Evolutionary conservation across 2,113 vertebrate genomes (phyloP).

Genomic region (Choloepus hoffmanni): DNA sequence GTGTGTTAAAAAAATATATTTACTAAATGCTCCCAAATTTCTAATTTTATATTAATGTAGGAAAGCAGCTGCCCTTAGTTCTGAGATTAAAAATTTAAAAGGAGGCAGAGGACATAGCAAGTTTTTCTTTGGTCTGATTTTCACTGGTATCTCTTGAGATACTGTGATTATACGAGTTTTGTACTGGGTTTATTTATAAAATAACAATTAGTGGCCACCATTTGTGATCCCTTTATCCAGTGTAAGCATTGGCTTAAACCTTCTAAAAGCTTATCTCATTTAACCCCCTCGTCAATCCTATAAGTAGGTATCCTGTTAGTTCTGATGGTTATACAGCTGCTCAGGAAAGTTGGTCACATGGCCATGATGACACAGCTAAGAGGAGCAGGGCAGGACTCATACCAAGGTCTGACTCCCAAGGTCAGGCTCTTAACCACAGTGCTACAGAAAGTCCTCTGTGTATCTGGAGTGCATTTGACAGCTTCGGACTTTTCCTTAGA

Average conservation of each 20-base stretch:
- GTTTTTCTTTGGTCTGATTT: background rate
- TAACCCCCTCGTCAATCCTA: conserved; percentile 32
- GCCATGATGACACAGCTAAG: background rate
- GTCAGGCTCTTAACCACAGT: background rate
- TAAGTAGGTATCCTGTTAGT: background rate
- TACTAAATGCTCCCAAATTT: background rate
- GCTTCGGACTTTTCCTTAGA: conserved; percentile 31
- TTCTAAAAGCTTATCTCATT: conserved; percentile 45
- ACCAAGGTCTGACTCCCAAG: background rate
- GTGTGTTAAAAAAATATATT: background rate
- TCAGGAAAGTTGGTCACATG: background rate
- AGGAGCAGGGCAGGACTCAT: background rate
- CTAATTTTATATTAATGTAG: conserved; percentile 16
- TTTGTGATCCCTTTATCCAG: background rate
- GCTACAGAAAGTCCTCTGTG: background rate
- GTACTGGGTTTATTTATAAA: background rate
- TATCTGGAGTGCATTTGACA: conserved; percentile 49
- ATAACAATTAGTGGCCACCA: background rate
- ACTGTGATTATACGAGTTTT: background rate
- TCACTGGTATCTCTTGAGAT: conserved; percentile 6
- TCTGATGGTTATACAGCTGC: background rate
- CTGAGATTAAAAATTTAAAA: conserved; percentile 14
- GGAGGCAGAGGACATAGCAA: background rate
- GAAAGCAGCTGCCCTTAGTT: background rate
- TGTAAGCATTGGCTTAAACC: background rate